These are phyloP conservation scores for Nephrotoma appendiculata DNA, from an alignment of 2,888 invertebrate genomes.

Conservation along the genomic window DNA sequence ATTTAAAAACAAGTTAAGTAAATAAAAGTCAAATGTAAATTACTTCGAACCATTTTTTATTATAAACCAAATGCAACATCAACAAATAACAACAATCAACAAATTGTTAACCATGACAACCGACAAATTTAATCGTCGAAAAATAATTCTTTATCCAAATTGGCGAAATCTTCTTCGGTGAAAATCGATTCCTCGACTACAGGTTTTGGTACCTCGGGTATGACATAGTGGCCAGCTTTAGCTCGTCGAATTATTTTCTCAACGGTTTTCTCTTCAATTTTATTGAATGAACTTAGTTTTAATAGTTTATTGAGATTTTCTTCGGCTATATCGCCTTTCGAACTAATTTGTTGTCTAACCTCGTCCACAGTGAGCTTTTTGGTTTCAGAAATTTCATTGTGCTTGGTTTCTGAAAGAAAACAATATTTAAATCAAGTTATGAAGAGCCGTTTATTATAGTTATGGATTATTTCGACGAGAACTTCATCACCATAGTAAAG, in stretches of 20 bases:
- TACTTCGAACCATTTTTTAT: conserved; percentile 24
- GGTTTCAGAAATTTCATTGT: not conserved
- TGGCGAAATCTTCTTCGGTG: conserved; percentile 4
- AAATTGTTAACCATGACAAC: not conserved
- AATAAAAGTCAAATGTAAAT: conserved; percentile 13
- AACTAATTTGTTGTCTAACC: not conserved
- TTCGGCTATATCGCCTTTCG: not conserved
- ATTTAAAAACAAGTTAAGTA: not conserved
- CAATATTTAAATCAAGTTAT: not conserved
- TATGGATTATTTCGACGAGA: too few relatives aligned
- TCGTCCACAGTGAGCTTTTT: not conserved
- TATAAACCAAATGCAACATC: not conserved
- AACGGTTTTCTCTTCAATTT: not conserved
- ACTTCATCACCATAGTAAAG: too few relatives aligned
- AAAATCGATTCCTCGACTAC: not conserved
- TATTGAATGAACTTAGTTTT: not conserved
- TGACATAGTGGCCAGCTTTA: not conserved
- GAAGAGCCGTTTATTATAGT: not conserved
- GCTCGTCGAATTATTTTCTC: not conserved
- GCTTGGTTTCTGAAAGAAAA: not conserved
- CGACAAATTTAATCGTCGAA: not conserved
- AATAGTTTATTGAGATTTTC: not conserved
- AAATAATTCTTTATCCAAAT: conserved; percentile 3
- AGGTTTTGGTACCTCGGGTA: not conserved
- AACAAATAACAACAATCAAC: not conserved